Conservation (phyloP, 2,797 vertebrate species). For the Lepilemur septentrionalis region DNA sequence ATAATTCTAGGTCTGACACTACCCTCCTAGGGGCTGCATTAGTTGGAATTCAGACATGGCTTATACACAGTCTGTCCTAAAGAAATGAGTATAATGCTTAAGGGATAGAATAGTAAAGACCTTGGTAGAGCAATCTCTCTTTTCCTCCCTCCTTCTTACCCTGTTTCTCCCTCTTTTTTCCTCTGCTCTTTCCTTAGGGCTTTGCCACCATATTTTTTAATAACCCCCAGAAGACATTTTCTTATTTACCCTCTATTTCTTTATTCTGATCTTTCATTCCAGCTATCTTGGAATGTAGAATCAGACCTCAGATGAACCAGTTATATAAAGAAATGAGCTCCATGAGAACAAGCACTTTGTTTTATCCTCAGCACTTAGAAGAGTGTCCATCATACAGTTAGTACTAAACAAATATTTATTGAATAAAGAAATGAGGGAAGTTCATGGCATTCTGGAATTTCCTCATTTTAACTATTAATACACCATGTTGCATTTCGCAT, state of each 20-base stretch:
- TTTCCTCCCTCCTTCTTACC: too few species aligned
- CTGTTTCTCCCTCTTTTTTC: background rate
- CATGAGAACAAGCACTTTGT: background rate
- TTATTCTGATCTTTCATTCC: background rate
- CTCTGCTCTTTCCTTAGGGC: background rate
- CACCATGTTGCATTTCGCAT: background rate
- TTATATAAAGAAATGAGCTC: background rate
- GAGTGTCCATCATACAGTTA: background rate
- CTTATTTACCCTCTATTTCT: background rate
- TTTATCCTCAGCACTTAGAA: background rate
- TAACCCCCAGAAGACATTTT: background rate
- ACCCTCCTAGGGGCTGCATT: background rate
- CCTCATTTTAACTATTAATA: background rate
- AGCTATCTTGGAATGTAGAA: background rate
- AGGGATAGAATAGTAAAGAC: background rate
- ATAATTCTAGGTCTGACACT: background rate
- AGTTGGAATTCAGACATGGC: background rate
- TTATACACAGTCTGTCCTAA: background rate
- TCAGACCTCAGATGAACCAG: background rate
- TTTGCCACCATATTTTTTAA: background rate
- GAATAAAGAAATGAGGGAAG: background rate
- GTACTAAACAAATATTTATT: background rate
- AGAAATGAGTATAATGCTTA: background rate
- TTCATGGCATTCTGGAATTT: background rate
- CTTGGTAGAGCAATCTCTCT: background rate